Conservation (phyloP, 2,797 vertebrate species). For the Poeciliopsis presidionis region DNA sequence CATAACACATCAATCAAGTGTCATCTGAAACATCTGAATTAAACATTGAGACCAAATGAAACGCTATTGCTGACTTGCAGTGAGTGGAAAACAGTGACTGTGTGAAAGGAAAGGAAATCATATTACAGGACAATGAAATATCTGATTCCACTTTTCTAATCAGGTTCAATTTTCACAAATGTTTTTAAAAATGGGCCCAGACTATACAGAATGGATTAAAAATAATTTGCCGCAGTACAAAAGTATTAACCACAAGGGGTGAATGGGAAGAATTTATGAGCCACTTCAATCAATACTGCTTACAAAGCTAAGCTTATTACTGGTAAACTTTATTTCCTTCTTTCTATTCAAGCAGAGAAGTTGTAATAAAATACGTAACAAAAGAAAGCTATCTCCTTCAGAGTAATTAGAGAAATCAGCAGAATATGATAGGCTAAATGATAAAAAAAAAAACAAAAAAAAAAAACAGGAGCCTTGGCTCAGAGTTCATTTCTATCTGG, state of each 20-base stretch:
- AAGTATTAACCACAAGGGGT: background rate
- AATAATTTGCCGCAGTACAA: background rate
- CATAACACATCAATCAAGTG: background rate
- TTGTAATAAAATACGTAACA: background rate
- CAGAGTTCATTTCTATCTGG: too few relatives aligned
- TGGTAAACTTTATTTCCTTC: background rate
- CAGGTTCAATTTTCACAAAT: background rate
- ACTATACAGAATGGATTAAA: background rate
- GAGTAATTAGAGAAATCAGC: background rate
- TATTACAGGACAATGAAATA: background rate
- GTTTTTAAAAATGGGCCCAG: background rate
- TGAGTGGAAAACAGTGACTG: background rate
- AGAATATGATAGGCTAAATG: background rate
- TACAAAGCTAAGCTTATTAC: background rate
- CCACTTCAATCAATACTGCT: background rate
- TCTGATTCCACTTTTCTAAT: background rate
- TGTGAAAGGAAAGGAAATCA: background rate
- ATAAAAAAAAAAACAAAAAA: background rate
- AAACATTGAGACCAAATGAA: slow-evolving; percentile 1
- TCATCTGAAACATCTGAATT: background rate
- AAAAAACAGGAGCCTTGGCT: background rate
- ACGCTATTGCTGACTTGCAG: background rate
- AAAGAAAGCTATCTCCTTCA: background rate
- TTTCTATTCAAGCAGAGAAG: background rate
- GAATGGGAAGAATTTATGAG: background rate